Conservation (phyloP, 2,113 vertebrate genomes). For the Oncorhynchus nerka region DNA sequence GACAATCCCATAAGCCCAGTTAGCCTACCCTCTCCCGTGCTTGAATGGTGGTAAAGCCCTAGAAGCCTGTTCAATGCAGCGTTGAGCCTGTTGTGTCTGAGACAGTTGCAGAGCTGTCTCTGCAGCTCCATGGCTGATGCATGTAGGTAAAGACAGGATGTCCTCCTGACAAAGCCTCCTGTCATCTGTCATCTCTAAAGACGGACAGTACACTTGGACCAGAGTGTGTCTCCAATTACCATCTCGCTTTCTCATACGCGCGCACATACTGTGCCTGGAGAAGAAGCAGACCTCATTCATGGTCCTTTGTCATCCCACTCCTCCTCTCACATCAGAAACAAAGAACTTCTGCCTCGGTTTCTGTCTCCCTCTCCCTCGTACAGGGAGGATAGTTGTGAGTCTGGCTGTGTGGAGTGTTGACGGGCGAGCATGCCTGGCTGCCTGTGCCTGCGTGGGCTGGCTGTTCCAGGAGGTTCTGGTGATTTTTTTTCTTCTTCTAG, state of each 20-base stretch:
- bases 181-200: constrained; percentile 17
- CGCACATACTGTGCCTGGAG: neutral
- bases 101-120: neutral
- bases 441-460: constrained; percentile 27
- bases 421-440: constrained; percentile 11
- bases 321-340: constrained; percentile 31
- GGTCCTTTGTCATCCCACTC: neutral
- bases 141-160: neutral
- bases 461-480: constrained; percentile 13
- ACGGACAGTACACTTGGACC: neutral
- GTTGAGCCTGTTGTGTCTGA: constrained; percentile 6
- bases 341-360: constrained; percentile 39
- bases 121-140: neutral
- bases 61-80: neutral
- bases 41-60: constrained; percentile 14
- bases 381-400: constrained; percentile 27
- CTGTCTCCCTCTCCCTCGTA: constrained; percentile 23
- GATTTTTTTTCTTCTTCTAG: constrained; percentile 25
- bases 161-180: neutral
- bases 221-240: constrained; percentile 13
- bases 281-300: constrained; percentile 1
- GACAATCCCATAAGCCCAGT: constrained; percentile 7
- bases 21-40: constrained; percentile 1
- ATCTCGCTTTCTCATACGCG: neutral
- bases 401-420: constrained; percentile 37